These are phyloP conservation scores for Clarias laeviceps DNA, from an alignment of 2,797 vertebrate genomes.

Conservation along the genomic window DNA sequence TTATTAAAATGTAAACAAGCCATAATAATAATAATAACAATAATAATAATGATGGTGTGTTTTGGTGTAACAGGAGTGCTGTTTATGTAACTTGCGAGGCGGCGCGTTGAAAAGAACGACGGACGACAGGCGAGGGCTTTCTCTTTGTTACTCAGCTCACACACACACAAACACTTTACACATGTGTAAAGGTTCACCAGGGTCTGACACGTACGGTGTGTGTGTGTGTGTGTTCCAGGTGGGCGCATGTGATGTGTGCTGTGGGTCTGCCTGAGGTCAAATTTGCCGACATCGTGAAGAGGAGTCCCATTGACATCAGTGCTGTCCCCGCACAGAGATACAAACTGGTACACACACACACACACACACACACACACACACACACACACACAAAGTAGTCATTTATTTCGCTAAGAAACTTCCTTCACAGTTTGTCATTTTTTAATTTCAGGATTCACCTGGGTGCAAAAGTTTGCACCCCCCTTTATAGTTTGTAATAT, in stretches of 20 bases:
- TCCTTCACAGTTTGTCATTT: not conserved
- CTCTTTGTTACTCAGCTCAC: no score
- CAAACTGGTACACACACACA: slow-evolving; percentile 84
- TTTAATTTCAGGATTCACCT: not conserved
- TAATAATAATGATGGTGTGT: not conserved
- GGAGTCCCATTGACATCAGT: slow-evolving; percentile 89
- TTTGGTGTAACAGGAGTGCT: slow-evolving; percentile 81
- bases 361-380: slow-evolving; percentile 34
- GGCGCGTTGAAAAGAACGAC: slow-evolving; percentile 95
- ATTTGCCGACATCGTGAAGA: slow-evolving; percentile 86
- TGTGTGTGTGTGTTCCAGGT: slow-evolving; percentile 74
- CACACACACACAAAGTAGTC: not conserved
- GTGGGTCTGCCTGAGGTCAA: slow-evolving; percentile 92
- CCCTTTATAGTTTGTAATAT: not conserved
- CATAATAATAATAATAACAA: no score
- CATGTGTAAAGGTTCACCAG: not conserved
- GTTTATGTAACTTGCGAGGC: slow-evolving; percentile 95
- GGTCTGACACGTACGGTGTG: not conserved
- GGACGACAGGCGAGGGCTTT: slow-evolving; percentile 83
- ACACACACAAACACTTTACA: not conserved
- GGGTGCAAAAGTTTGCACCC: not conserved
- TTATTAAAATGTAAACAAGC: not conserved
- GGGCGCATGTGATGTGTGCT: slow-evolving; percentile 95
- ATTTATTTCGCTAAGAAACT: not conserved
- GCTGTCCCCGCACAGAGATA: slow-evolving; percentile 91